Conservation (phyloP, 2,113 vertebrate species). For the Crypturellus undulatus region DNA sequence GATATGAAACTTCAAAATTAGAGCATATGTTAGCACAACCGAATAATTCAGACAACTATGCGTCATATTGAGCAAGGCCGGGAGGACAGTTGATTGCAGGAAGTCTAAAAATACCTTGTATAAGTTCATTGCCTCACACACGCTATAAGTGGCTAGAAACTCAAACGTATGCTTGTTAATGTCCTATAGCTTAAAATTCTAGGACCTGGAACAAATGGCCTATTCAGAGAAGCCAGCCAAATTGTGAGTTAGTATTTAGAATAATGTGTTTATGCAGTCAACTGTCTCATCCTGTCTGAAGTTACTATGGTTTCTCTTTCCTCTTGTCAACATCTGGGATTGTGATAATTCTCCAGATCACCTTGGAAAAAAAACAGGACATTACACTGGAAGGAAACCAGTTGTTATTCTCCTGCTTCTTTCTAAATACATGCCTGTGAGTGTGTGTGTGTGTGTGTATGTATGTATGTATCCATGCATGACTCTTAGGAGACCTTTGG, state of each 20-base stretch:
- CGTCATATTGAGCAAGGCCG: slow-evolving; percentile 31
- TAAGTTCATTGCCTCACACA: slow-evolving; percentile 30
- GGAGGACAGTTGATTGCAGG: slow-evolving; percentile 64
- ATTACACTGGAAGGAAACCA: slow-evolving; percentile 16
- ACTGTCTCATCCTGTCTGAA: not conserved
- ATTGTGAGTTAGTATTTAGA: not conserved
- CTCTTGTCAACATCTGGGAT: slow-evolving; percentile 31
- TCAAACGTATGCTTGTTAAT: not conserved
- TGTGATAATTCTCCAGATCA: slow-evolving; percentile 36
- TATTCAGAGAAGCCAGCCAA: not conserved
- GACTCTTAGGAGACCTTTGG: not conserved
- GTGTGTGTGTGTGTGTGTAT: not conserved
- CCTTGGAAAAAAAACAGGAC: slow-evolving; percentile 35
- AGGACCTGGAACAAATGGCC: not conserved
- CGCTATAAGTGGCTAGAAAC: slow-evolving; percentile 30
- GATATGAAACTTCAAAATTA: slow-evolving; percentile 46
- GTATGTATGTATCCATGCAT: not conserved
- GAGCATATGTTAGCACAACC: not conserved
- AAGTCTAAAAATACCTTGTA: slow-evolving; percentile 73
- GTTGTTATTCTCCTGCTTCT: slow-evolving; percentile 25
- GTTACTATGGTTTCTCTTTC: not conserved
- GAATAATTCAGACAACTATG: slow-evolving; percentile 37
- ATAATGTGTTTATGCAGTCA: not conserved
- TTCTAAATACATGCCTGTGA: not conserved
- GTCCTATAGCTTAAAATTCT: not conserved